A percentile compares a stretch with the other conserved stretches of the same genome.
Evolutionary conservation across 2,113 vertebrate species (phyloP).

Genomic region (Dasyurus viverrinus): DNA sequence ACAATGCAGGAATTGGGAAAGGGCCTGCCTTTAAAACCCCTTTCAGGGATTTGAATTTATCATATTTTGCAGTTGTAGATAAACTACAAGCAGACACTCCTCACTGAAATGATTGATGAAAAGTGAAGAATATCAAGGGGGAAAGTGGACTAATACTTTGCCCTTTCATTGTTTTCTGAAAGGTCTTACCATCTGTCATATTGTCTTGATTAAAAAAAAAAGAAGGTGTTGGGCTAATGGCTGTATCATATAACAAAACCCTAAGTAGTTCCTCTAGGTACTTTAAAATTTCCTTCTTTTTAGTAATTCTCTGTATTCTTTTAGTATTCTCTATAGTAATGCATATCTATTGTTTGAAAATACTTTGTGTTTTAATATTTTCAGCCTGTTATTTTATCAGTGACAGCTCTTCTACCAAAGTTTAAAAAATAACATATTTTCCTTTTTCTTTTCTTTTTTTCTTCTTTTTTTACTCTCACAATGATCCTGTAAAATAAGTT

Average conservation of each 20-base stretch:
- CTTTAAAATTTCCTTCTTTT: background rate
- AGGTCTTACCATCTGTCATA: background rate
- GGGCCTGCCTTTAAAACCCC: background rate
- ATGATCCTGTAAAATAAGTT: background rate
- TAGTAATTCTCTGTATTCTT: background rate
- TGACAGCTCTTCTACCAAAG: background rate
- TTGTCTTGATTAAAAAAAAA: conserved; percentile 35
- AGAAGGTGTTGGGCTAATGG: background rate
- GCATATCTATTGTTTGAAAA: background rate
- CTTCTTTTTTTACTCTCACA: background rate
- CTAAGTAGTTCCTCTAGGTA: background rate
- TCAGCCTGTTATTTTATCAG: background rate
- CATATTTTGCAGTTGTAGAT: background rate
- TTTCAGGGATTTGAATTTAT: background rate
- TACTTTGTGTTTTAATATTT: background rate
- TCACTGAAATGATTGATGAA: background rate
- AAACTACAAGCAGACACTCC: background rate
- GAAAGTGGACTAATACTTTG: background rate
- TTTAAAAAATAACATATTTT: background rate
- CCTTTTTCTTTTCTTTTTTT: background rate
- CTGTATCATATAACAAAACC: background rate
- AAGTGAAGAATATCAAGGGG: background rate
- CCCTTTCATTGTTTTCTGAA: background rate
- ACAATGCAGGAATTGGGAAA: background rate
- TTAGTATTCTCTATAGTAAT: background rate